Evolutionary conservation across 2,888 invertebrate genomes (phyloP), one percentile per base, ranked within the genome.

Genomic region (Cheilosia scutellata): DNA sequence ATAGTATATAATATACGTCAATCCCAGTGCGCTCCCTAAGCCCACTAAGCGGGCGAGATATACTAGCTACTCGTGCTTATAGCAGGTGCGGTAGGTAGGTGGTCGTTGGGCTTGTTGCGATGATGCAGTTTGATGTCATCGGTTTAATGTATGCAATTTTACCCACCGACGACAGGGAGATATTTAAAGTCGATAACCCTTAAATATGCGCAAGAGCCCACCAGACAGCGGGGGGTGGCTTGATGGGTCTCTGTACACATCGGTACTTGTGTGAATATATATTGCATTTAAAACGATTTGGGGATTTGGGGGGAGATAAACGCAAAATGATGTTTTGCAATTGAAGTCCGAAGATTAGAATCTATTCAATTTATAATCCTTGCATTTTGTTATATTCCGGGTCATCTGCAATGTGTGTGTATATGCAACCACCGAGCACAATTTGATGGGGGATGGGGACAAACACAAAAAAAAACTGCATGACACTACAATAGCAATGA

Each of bases 321-420:
- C 66, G 66, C 55, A 80, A 72, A 86, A 86, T 66, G 71, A 66
- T 76, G 80, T 68, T 80, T 79, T 66, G 42, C 79, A 51, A 66
- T 76, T 71, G 60, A 76, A 76, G 80, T 55, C 55, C 66, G 27
- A 55, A 80, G 84, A 86, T 86, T 86, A 76, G 84, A 80, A 80
- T 84, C 80, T 75, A 86, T 86, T 86, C 79, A 86, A 86, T 86
- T 86, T 86, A 86, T 86, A 80, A 86, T 86, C 60, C 66, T 7
- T 33, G 33, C 51, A 65, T 79, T 71, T 57, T 77, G 51, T 53
- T 77, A 44, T 55, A 78, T 65, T 63, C 40, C 51, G 29, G 71
- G 57, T 71, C 47, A 65, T 29, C 29, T 42, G 6, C 33, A 29
- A 4, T 6, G n/a, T 47, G 31, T 25, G 11, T 55, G 25, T 13